Evolutionary conservation across 2,888 invertebrate species (phyloP).

Genomic region (Tiliacea aurago): DNA sequence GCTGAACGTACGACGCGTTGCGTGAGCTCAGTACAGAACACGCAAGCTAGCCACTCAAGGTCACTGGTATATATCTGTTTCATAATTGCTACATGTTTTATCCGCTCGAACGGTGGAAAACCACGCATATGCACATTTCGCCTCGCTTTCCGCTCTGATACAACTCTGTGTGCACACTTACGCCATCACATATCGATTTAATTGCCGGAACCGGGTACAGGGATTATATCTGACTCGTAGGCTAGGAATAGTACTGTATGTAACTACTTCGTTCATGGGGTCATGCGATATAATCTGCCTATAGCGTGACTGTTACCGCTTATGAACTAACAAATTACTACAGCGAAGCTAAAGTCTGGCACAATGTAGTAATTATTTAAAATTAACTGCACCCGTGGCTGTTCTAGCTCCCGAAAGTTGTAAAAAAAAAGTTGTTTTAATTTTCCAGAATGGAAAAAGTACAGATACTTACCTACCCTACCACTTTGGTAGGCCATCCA

Average conservation of each 20-base stretch:
- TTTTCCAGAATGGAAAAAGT: constrained; percentile 5
- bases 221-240: constrained; percentile 21
- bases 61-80: too few species aligned
- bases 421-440: constrained; percentile 1
- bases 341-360: background rate
- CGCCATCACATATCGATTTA: constrained; percentile 36
- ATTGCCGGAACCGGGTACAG: constrained; percentile 5
- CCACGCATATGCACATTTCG: too few species aligned
- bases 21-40: too few species aligned
- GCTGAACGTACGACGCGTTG: too few species aligned
- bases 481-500: background rate
- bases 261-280: constrained; percentile 13
- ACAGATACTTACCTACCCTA: background rate
- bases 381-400: background rate
- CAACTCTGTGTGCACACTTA: background rate
- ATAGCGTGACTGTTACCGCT: background rate
- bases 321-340: background rate
- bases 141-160: constrained; percentile 19
- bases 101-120: background rate
- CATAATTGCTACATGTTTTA: too few species aligned
- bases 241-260: constrained; percentile 1
- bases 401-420: background rate
- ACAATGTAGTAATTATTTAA: background rate
- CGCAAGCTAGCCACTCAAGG: too few species aligned
- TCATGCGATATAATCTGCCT: background rate